These are phyloP conservation scores for Psephotus haematonotus DNA, from an alignment of 2,113 vertebrate species.

Conservation along the genomic window DNA sequence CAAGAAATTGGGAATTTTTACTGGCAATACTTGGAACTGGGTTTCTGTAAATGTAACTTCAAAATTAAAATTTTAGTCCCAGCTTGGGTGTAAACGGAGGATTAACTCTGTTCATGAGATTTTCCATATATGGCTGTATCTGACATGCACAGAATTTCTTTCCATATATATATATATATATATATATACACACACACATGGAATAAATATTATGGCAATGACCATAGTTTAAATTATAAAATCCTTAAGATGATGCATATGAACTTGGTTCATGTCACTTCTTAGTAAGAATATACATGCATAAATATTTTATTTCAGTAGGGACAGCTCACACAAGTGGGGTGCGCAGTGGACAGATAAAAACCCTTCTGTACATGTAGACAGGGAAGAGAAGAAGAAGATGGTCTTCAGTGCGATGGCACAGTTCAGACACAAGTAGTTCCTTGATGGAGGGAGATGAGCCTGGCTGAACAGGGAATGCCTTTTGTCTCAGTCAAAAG, in stretches of 20 bases:
- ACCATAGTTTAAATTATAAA: not conserved
- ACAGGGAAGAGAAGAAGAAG: not conserved
- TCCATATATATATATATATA: not conserved
- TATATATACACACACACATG: not conserved
- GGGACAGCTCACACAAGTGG: not conserved
- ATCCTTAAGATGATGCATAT: not conserved
- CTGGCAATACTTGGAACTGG: not conserved
- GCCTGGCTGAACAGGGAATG: not conserved
- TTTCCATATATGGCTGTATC: not conserved
- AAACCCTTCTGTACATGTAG: not conserved
- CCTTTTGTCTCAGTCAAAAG: not conserved
- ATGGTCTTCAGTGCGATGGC: not conserved
- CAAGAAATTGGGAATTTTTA: not conserved
- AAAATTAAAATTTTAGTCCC: not conserved
- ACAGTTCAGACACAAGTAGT: fast-evolving
- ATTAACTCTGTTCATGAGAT: not conserved
- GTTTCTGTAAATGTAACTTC: not conserved
- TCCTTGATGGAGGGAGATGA: not conserved
- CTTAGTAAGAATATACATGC: not conserved
- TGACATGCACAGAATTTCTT: not conserved
- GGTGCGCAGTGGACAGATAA: not conserved
- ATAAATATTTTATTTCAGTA: not conserved
- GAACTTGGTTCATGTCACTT: fast-evolving
- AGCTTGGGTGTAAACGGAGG: not conserved
- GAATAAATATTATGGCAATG: not conserved